Conservation (phyloP, 2,113 vertebrate species). For the Nicator chloris region DNA sequence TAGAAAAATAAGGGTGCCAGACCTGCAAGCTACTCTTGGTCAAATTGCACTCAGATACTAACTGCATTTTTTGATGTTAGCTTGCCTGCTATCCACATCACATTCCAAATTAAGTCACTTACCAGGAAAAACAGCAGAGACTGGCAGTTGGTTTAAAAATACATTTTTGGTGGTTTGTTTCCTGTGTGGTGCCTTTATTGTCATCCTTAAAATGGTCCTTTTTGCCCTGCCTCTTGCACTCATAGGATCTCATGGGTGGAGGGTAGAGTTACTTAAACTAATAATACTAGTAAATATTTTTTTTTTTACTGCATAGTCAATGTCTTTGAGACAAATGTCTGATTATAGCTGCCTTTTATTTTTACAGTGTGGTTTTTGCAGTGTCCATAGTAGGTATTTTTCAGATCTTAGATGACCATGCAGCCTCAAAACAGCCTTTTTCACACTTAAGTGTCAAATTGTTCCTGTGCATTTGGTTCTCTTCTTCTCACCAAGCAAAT, state of each 20-base stretch:
- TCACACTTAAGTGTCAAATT: background rate
- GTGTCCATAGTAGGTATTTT: background rate
- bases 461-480: background rate
- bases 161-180: background rate
- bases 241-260: background rate
- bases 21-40: slow-evolving; percentile 19
- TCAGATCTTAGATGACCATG: background rate
- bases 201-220: background rate
- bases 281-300: background rate
- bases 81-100: background rate
- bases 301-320: background rate
- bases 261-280: background rate
- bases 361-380: background rate
- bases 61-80: slow-evolving; percentile 38
- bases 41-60: slow-evolving; percentile 33
- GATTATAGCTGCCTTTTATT: background rate
- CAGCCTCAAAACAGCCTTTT: background rate
- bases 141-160: slow-evolving; percentile 1
- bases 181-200: background rate
- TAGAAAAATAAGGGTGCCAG: slow-evolving; percentile 43
- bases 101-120: slow-evolving; percentile 15
- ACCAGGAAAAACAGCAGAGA: background rate
- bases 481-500: background rate
- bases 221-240: background rate
- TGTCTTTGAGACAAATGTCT: background rate